Evolutionary conservation across 2,113 vertebrate genomes (phyloP).

Genomic region (Cryptomyrus ogoouensis): DNA sequence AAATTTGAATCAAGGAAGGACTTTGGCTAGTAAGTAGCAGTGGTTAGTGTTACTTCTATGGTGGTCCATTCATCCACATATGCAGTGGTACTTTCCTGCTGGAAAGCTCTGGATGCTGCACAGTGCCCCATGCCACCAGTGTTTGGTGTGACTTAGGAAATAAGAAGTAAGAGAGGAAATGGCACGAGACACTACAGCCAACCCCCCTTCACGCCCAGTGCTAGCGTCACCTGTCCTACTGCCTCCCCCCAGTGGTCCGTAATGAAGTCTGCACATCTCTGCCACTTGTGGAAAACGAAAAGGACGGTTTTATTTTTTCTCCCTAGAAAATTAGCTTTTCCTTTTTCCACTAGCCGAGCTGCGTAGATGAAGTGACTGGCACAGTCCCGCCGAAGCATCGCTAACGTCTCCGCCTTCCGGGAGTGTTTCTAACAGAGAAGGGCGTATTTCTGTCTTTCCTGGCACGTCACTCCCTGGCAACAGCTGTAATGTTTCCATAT

Average conservation of each 20-base stretch:
- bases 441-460: neutral
- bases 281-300: neutral
- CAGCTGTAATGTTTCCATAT: neutral
- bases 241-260: neutral
- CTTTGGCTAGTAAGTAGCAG: neutral
- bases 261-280: neutral
- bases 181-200: neutral
- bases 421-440: neutral
- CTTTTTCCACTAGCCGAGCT: neutral
- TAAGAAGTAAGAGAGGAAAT: neutral
- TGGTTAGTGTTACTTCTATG: neutral
- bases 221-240: neutral
- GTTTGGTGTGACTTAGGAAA: neutral
- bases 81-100: neutral
- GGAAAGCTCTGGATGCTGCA: neutral
- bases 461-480: neutral
- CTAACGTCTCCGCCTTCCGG: neutral
- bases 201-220: neutral
- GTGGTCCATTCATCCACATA: neutral
- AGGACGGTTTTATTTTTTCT: neutral
- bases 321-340: neutral
- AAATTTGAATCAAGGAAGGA: neutral
- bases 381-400: neutral
- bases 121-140: neutral
- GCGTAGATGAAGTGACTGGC: neutral